Conservation (phyloP, 1,140 invertebrate species). For the Magallana gigas region DNA sequence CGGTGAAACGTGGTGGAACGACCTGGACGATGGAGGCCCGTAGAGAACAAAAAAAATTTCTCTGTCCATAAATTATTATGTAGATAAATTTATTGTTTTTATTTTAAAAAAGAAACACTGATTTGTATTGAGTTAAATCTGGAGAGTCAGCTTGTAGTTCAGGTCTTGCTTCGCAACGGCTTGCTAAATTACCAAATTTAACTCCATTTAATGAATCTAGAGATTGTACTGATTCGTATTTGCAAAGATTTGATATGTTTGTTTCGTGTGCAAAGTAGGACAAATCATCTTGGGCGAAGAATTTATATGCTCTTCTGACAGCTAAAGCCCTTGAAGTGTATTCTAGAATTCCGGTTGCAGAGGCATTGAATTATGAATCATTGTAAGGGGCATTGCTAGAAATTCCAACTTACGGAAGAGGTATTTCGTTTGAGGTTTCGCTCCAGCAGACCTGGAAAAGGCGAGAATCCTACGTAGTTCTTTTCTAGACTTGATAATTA, state of each 20-base stretch:
- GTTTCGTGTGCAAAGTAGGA: slow-evolving; percentile 38
- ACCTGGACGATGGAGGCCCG: background rate
- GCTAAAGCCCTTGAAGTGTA: slow-evolving; percentile 44
- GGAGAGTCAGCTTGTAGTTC: background rate
- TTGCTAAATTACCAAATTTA: slow-evolving; percentile 41
- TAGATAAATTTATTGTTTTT: too few relatives aligned
- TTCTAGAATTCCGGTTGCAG: background rate
- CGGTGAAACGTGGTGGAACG: too few relatives aligned
- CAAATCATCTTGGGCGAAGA: background rate
- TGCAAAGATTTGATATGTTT: slow-evolving; percentile 43
- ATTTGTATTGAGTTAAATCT: background rate
- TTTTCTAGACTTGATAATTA: slow-evolving; percentile 37
- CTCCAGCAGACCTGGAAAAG: slow-evolving; percentile 39
- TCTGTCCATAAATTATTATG: too few relatives aligned
- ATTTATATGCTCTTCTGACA: slow-evolving; percentile 28
- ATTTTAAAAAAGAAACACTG: too few relatives aligned
- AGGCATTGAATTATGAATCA: slow-evolving; percentile 27
- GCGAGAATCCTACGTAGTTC: slow-evolving; percentile 40
- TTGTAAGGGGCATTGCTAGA: slow-evolving; percentile 40
- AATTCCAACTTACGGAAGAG: slow-evolving; percentile 40
- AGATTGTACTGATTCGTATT: slow-evolving; percentile 43
- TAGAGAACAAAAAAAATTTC: background rate
- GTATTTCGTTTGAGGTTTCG: slow-evolving; percentile 35
- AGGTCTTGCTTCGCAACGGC: background rate
- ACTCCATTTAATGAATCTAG: slow-evolving; percentile 22